Percentiles rank a stretch among this genome's conserved stretches.
Evolutionary conservation across 1,140 invertebrate species (phyloP).

Genomic region (Drosophila chauvacae): DNA sequence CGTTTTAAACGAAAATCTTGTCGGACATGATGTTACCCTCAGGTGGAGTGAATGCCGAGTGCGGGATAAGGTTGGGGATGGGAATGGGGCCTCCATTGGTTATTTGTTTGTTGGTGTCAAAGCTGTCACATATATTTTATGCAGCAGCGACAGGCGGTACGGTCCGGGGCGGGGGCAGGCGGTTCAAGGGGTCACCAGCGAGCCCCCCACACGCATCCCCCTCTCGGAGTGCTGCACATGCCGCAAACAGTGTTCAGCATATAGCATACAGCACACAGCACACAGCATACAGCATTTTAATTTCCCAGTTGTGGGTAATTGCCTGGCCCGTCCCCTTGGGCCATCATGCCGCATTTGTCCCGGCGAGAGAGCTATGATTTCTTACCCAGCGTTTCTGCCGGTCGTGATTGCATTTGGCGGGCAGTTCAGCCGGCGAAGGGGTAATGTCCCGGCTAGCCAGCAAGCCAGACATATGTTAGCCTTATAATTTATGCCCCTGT

Average conservation of each 20-base stretch:
- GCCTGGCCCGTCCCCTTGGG: constrained; percentile 70
- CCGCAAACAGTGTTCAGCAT: neutral
- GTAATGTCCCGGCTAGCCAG: constrained; percentile 26
- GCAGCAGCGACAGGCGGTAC: constrained; percentile 7
- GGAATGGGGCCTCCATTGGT: constrained; percentile 41
- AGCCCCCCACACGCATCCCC: constrained; percentile 25
- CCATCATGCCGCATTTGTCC: constrained; percentile 82
- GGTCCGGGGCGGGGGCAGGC: constrained; percentile 22
- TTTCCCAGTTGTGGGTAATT: constrained; percentile 72
- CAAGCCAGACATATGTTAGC: constrained; percentile 72
- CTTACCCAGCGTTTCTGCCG: constrained; percentile 54
- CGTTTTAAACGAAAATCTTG: constrained; percentile 71
- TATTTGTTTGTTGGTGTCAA: constrained; percentile 81
- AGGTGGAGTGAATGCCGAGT: constrained; percentile 10
- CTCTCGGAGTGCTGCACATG: constrained; percentile 9
- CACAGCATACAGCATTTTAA: constrained; percentile 36
- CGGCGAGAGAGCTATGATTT: constrained; percentile 73
- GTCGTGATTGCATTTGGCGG: constrained; percentile 77
- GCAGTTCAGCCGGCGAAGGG: constrained; percentile 3
- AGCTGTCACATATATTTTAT: constrained; percentile 82
- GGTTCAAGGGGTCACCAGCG: constrained; percentile 61
- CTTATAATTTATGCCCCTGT: constrained; percentile 76
- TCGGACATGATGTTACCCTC: constrained; percentile 63
- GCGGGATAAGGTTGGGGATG: constrained; percentile 6
- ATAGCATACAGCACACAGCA: neutral